phyloP scores from a whole-genome alignment of 2,797 vertebrate genomes.

The Sorex maritimensis region DNA sequence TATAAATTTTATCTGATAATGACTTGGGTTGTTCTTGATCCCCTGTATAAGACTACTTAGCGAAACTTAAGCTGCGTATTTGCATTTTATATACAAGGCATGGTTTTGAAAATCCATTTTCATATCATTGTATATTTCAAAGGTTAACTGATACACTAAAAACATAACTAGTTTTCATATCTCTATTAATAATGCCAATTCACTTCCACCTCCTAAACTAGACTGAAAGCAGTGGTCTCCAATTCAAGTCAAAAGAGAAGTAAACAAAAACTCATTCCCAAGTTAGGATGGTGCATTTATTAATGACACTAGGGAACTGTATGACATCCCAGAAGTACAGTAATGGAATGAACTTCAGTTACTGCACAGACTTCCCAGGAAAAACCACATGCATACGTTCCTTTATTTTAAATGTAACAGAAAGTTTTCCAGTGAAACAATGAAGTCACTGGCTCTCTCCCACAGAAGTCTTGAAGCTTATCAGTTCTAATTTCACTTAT shows the following conservation, averaged over 20 bases:
- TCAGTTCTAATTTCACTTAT: background rate
- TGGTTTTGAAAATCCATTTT: constrained; percentile 60
- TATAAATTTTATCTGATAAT: background rate
- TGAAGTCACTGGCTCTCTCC: background rate
- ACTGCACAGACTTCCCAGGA: background rate
- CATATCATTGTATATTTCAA: constrained; percentile 16
- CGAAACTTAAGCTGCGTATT: background rate
- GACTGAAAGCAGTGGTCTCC: constrained; percentile 43
- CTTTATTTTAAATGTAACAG: constrained; percentile 4
- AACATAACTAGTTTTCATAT: constrained; percentile 52
- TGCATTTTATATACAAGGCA: constrained; percentile 4
- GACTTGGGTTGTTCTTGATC: constrained; percentile 61
- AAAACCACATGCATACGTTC: constrained; percentile 64
- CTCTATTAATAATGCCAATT: constrained; percentile 76
- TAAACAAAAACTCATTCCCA: background rate
- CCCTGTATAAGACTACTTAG: background rate
- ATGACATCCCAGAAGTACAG: constrained; percentile 58
- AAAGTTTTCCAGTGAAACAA: background rate
- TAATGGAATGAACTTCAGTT: constrained; percentile 73
- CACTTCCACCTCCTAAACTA: constrained; percentile 53
- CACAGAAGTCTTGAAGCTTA: background rate
- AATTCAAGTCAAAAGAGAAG: constrained; percentile 78
- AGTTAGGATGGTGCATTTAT: background rate
- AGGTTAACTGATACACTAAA: constrained; percentile 60
- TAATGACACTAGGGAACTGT: background rate